A percentile compares a stretch with the other conserved stretches of the same genome.
These are phyloP conservation scores for Oncorhynchus gorbuscha DNA, from an alignment of 2,113 vertebrate genomes.

Conservation along the genomic window DNA sequence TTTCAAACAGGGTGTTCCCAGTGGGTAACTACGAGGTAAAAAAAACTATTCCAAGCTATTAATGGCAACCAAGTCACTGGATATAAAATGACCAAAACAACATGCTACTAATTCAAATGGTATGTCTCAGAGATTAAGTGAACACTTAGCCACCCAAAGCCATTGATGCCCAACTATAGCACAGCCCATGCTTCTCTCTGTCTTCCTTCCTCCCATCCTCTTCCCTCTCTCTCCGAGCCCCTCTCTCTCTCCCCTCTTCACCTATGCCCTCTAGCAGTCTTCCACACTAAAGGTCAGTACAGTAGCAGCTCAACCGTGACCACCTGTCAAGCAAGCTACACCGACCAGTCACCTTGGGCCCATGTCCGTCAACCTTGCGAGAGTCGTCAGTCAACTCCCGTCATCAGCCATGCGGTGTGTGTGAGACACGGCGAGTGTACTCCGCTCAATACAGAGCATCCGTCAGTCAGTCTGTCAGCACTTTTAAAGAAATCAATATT, in stretches of 20 bases:
- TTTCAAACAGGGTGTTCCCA: no score
- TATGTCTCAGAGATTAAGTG: no score
- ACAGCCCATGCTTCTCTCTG: background rate
- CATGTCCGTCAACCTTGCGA: constrained; percentile 2
- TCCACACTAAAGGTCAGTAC: constrained; percentile 3
- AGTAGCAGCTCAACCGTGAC: constrained; percentile 14
- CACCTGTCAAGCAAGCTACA: constrained; percentile 27
- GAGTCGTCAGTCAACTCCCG: background rate
- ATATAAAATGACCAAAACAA: no score
- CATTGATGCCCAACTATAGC: no score
- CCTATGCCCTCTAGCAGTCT: no score
- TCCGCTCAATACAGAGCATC: constrained; percentile 1
- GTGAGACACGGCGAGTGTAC: background rate
- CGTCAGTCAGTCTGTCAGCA: constrained; percentile 35
- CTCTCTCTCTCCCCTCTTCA: background rate
- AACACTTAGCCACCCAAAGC: no score
- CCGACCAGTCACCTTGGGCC: constrained; percentile 15
- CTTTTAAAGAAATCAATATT: constrained; percentile 43
- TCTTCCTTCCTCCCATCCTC: background rate
- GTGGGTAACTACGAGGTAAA: no score
- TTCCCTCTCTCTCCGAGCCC: background rate
- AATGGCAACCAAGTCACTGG: no score
- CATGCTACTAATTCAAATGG: no score
- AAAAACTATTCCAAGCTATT: no score
- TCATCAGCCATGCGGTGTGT: background rate